Evolutionary conservation across 1,140 invertebrate species (phyloP).

Genomic region (Amyelois transitella): DNA sequence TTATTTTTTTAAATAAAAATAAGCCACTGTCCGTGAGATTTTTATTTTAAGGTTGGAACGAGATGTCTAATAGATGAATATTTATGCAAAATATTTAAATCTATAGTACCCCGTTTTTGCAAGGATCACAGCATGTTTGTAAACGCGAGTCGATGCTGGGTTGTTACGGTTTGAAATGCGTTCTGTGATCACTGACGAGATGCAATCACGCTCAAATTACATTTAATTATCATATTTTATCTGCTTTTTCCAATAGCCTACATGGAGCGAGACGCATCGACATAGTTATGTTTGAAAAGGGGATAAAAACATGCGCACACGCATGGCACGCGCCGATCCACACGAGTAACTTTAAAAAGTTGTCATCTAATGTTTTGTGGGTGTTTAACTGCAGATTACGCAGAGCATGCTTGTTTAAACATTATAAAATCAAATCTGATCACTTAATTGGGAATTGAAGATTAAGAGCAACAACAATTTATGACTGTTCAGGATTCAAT

Average conservation of each 20-base stretch:
- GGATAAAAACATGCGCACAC: constrained; percentile 51
- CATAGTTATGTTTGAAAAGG: constrained; percentile 50
- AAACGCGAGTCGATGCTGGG: constrained; percentile 30
- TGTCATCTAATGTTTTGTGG: constrained; percentile 31
- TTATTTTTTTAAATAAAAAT: constrained; percentile 64
- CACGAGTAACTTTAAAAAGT: constrained; percentile 65
- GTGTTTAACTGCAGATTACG: constrained; percentile 5
- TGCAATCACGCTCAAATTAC: constrained; percentile 50
- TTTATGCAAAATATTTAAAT: constrained; percentile 51
- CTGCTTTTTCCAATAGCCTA: constrained; percentile 68
- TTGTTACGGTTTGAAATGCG: constrained; percentile 37
- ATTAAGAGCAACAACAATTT: too few relatives aligned
- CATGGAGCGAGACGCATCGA: constrained; percentile 57
- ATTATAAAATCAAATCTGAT: too few relatives aligned
- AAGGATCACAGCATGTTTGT: not conserved
- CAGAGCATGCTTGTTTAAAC: not conserved
- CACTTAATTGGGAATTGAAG: too few relatives aligned
- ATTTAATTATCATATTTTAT: constrained; percentile 70
- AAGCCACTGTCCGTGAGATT: constrained; percentile 41
- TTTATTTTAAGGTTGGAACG: constrained; percentile 21
- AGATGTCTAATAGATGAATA: constrained; percentile 55
- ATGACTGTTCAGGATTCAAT: too few relatives aligned
- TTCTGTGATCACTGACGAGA: constrained; percentile 31
- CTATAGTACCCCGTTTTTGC: constrained; percentile 36
- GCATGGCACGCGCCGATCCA: constrained; percentile 53